Conservation (phyloP, 2,113 vertebrate genomes). For the Myrmecophaga tridactyla region DNA sequence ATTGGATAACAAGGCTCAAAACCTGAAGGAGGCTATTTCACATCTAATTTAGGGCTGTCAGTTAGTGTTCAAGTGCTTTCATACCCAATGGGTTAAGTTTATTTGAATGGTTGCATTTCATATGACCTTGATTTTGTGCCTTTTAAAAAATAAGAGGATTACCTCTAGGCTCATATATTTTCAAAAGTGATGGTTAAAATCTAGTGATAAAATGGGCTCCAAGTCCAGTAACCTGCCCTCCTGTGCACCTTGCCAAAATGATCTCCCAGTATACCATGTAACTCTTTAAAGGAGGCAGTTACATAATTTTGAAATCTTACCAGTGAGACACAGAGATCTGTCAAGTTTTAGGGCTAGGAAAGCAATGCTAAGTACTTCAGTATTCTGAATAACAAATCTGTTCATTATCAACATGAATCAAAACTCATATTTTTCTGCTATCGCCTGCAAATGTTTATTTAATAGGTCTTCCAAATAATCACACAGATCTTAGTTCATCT, state of each 20-base stretch:
- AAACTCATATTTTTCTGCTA: neutral
- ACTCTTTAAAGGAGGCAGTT: neutral
- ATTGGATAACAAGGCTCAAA: neutral
- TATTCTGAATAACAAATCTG: no score
- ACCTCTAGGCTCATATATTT: neutral
- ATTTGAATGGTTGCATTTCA: rapidly evolving
- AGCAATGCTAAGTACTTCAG: neutral
- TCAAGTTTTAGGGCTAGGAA: neutral
- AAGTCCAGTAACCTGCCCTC: neutral
- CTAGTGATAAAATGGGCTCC: rapidly evolving
- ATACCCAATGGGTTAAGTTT: rapidly evolving
- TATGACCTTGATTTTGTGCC: neutral
- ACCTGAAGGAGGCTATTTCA: rapidly evolving
- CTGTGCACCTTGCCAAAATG: no score
- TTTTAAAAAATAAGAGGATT: neutral
- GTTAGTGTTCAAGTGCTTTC: neutral
- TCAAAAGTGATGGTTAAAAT: neutral
- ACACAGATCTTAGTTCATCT: rapidly evolving
- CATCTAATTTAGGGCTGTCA: neutral
- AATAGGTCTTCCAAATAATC: neutral
- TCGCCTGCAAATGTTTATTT: rapidly evolving
- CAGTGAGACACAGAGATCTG: neutral
- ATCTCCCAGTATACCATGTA: rapidly evolving
- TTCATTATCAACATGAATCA: rapidly evolving
- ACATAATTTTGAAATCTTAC: neutral